These are phyloP conservation scores for Parapsyche elsis DNA, from an alignment of 1,140 invertebrate species.

Conservation along the genomic window DNA sequence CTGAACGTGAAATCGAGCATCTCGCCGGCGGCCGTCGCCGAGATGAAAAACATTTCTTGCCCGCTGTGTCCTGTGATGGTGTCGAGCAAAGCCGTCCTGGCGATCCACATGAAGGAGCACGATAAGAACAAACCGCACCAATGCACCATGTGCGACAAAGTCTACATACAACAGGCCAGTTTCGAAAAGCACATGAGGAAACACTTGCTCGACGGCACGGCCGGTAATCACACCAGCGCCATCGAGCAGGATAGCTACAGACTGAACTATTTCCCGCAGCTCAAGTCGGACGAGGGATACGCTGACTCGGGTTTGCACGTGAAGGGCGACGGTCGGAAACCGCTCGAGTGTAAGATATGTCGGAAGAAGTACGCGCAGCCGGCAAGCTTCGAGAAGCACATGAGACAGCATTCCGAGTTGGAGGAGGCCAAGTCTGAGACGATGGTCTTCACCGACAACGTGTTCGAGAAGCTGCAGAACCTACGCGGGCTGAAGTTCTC, in stretches of 20 bases:
- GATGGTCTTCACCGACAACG: constrained; percentile 36
- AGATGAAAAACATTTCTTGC: constrained; percentile 46
- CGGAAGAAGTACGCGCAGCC: constrained; percentile 55
- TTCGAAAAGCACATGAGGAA: constrained; percentile 54
- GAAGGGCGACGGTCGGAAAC: constrained; percentile 43
- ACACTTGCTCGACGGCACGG: constrained; percentile 48
- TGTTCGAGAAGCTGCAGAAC: constrained; percentile 22
- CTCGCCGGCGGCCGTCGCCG: background rate
- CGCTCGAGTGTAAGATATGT: constrained; percentile 52
- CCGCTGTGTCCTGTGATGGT: constrained; percentile 48
- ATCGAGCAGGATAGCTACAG: constrained; percentile 48
- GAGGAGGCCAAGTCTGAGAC: constrained; percentile 42
- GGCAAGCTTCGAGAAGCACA: constrained; percentile 55
- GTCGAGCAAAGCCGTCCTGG: constrained; percentile 44
- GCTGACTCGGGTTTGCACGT: background rate
- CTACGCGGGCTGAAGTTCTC: constrained; percentile 21
- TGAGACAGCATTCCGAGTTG: constrained; percentile 52
- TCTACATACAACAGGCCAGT: constrained; percentile 55
- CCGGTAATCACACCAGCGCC: constrained; percentile 38
- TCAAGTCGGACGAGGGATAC: constrained; percentile 5
- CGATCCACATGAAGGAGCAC: constrained; percentile 51
- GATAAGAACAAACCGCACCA: constrained; percentile 52
- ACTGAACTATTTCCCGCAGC: constrained; percentile 38
- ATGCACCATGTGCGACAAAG: constrained; percentile 55
- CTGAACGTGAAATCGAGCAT: constrained; percentile 38